Conservation (phyloP, 2,888 invertebrate genomes). For the Operophtera brumata region DNA sequence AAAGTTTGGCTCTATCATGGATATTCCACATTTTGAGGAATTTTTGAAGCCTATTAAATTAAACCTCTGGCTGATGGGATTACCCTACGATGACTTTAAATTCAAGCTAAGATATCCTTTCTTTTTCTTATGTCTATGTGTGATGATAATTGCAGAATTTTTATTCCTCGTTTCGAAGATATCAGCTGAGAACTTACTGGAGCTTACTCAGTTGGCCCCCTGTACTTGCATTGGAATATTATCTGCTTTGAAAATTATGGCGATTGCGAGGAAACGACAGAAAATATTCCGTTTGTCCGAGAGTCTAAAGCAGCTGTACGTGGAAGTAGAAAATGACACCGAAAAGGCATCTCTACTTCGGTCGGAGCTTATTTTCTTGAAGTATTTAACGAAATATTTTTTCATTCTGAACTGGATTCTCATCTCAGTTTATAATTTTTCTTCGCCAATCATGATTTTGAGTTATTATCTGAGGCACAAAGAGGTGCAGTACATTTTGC, state of each 20-base stretch:
- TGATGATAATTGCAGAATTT: slow-evolving; percentile 45
- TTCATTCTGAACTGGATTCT: slow-evolving; percentile 56
- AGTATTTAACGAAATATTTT: slow-evolving; percentile 55
- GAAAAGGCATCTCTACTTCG: slow-evolving; percentile 42
- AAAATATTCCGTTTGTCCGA: slow-evolving; percentile 48
- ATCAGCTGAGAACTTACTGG: slow-evolving; percentile 55
- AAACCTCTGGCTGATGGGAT: slow-evolving; percentile 53
- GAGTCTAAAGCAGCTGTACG: slow-evolving; percentile 44
- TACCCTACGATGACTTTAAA: slow-evolving; percentile 43
- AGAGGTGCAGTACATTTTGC: slow-evolving; percentile 46
- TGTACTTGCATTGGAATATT: slow-evolving; percentile 53
- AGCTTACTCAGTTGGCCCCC: slow-evolving; percentile 57
- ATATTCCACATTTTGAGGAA: slow-evolving; percentile 51
- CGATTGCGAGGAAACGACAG: slow-evolving; percentile 37
- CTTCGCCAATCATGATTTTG: slow-evolving; percentile 49
- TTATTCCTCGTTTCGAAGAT: slow-evolving; percentile 51
- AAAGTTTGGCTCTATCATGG: slow-evolving; percentile 36
- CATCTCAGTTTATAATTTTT: slow-evolving; percentile 64
- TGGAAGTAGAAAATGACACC: slow-evolving; percentile 39
- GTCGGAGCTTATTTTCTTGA: slow-evolving; percentile 46
- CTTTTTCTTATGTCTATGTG: slow-evolving; percentile 30
- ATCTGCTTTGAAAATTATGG: slow-evolving; percentile 48
- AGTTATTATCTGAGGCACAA: slow-evolving; percentile 46
- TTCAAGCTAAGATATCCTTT: slow-evolving; percentile 43
- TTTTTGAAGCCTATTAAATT: slow-evolving; percentile 52